Percentiles rank a stretch among this genome's conserved stretches.
phyloP scores from a whole-genome alignment of 2,888 invertebrate species.

The Lasius platythorax region DNA sequence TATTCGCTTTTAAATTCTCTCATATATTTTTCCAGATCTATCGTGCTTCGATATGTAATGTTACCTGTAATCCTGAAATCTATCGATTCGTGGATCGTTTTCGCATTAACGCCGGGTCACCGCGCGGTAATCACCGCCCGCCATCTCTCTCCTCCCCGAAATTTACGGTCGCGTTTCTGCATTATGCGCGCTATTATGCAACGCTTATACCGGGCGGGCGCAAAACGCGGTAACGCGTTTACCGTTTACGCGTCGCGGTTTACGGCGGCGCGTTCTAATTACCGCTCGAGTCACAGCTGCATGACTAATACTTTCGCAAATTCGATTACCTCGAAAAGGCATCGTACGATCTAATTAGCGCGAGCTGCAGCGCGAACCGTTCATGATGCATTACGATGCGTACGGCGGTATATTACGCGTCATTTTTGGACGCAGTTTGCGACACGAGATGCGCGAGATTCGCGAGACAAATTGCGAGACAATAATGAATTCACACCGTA shows the following conservation, averaged over 20 bases:
- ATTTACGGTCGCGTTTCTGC: conserved; percentile 39
- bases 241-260: conserved; percentile 28
- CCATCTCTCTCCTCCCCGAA: background rate
- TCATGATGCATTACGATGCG: background rate
- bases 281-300: conserved; percentile 43
- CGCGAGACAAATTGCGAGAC: conserved; percentile 23
- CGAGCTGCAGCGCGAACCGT: background rate
- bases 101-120: conserved; percentile 35
- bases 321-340: conserved; percentile 47
- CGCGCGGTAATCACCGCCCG: conserved; percentile 33
- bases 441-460: background rate
- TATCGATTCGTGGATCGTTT: conserved; percentile 21
- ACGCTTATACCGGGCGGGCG: conserved; percentile 40
- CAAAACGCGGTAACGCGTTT: conserved; percentile 32
- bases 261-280: conserved; percentile 31
- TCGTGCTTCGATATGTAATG: background rate
- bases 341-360: conserved; percentile 49
- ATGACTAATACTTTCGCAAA: conserved; percentile 54
- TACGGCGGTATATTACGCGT: background rate
- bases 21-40: background rate
- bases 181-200: conserved; percentile 46
- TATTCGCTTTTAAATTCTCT: background rate
- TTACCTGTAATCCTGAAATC: background rate
- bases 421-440: conserved; percentile 17
- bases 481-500: conserved; percentile 11